A percentile compares a stretch with the other conserved stretches of the same genome.
Evolutionary conservation across 2,113 vertebrate genomes (phyloP).

Genomic region (Martes martes): DNA sequence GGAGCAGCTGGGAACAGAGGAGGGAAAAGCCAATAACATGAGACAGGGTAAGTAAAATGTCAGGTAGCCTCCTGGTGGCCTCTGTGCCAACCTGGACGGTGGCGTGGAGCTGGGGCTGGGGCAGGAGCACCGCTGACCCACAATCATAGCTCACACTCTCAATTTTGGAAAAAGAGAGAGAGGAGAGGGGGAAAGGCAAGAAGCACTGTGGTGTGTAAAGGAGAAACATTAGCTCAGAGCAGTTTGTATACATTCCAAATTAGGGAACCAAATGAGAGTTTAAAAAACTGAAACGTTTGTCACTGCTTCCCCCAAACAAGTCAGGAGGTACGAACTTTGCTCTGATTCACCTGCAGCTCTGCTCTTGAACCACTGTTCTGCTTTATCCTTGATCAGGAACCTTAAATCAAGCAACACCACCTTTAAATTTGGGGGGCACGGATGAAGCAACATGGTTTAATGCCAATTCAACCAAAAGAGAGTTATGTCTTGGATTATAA

Average conservation of each 20-base stretch:
- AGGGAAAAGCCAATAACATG: neutral
- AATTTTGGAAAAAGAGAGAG: neutral
- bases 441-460: neutral
- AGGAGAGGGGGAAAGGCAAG: neutral
- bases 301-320: neutral
- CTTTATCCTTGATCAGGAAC: neutral
- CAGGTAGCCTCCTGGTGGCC: neutral
- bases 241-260: neutral
- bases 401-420: neutral
- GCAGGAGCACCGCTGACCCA: neutral
- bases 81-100: neutral
- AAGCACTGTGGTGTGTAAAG: neutral
- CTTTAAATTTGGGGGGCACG: neutral
- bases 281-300: neutral
- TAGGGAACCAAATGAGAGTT: neutral
- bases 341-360: neutral
- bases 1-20: neutral
- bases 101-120: neutral
- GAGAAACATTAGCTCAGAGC: neutral
- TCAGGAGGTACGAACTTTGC: too few relatives aligned
- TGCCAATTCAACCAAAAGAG: neutral
- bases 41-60: rapidly evolving
- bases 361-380: neutral
- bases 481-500: neutral
- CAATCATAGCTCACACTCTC: neutral